Evolutionary conservation across 2,797 vertebrate genomes (phyloP).

Genomic region (Lepus oiostolus): DNA sequence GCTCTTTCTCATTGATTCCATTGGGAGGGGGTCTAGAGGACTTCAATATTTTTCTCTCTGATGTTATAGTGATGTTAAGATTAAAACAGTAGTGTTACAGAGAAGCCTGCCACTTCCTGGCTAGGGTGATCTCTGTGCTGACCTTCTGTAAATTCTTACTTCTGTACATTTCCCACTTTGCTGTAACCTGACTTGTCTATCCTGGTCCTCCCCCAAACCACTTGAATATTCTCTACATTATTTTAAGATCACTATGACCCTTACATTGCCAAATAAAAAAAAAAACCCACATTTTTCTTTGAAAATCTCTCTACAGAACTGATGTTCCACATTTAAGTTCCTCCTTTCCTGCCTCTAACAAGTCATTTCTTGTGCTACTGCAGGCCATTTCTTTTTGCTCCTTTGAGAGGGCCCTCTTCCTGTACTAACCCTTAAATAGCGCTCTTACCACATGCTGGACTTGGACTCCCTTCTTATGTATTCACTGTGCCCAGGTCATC

Average conservation of each 20-base stretch:
- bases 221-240: slow-evolving; percentile 19
- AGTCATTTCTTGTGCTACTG: neutral
- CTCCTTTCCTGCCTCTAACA: neutral
- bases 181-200: neutral
- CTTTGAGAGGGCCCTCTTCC: neutral
- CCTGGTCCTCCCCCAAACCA: neutral
- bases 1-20: slow-evolving; percentile 59
- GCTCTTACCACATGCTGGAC: neutral
- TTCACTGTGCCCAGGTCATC: neutral
- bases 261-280: slow-evolving; percentile 8
- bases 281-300: neutral
- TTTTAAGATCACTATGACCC: neutral
- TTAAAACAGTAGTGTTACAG: neutral
- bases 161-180: neutral
- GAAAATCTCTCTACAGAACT: neutral
- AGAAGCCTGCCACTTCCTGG: neutral
- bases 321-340: neutral
- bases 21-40: slow-evolving; percentile 4
- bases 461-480: neutral
- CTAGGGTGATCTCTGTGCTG: neutral
- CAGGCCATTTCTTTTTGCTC: neutral
- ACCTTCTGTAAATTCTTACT: neutral
- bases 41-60: slow-evolving; percentile 48
- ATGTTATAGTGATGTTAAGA: neutral
- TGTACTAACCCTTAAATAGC: neutral